Base-by-base conservation (phyloP, 2,888 invertebrate species). In the Lasioglossum vierecki region DNA sequence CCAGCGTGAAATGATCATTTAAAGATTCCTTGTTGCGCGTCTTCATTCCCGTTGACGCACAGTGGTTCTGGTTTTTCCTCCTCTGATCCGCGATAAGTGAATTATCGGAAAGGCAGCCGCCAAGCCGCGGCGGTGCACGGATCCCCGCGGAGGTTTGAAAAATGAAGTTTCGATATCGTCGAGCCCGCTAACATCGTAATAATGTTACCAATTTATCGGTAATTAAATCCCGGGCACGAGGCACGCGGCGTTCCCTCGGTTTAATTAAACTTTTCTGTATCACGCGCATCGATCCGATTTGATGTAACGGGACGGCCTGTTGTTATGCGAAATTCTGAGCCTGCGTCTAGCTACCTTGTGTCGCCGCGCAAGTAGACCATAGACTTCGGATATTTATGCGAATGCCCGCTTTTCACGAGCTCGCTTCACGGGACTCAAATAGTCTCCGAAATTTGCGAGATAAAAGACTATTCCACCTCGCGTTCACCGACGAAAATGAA, bases 261-360 rank as follows among this genome's bases (percentile, higher is more conserved):
- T 82, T 84, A 82, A 84, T 82, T 82, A 78, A 84, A 84, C 77
- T 82, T 76, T 82, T 84, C 82, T 78, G 53, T 75, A 44, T 71
- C 70, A 77, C 68, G 72, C 63, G n/a, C 60, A 80, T 53, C 68
- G 84, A 84, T 84, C 75, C 74, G 70, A 71, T 75, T 35, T 66
- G 53, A 75, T 71, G 78, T 78, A 78, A 84, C 49, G 18, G 66
- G 68, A 57, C 60, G 70, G 4, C 26, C 26, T n/a, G 11, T 53
- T 70, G 68, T 77, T 70, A 70, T 26, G 18, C 39, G 74, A 66
- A 74, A 66, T 66, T 72, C 73, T 74, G 39, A 18, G 26, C 73
- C 18, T 13, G 8, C 46, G 6, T 73, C 22, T 22, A 26, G 70
- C 39, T 53, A 53, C 41, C 26, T 35, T 13, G 66, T 30, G 30